Conservation (phyloP, 2,797 vertebrate species). For the Emys orbicularis region DNA sequence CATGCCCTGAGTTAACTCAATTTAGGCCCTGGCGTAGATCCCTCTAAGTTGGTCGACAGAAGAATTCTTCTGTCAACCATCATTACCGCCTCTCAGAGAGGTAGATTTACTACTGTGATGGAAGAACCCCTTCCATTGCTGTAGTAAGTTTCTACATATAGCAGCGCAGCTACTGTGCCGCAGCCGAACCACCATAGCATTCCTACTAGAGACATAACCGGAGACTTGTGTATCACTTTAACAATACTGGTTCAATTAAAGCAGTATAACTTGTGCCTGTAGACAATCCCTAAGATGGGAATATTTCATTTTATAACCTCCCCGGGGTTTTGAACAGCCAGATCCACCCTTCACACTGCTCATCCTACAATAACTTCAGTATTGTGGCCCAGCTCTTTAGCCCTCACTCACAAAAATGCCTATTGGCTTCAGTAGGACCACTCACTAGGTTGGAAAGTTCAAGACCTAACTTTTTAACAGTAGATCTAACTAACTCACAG, state of each 20-base stretch:
- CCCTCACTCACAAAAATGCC: background rate
- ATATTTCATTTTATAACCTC: background rate
- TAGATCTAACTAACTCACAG: background rate
- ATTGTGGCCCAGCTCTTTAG: background rate
- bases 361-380: background rate
- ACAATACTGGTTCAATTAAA: background rate
- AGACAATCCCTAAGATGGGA: background rate
- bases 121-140: background rate
- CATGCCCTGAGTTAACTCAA: no score
- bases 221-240: background rate
- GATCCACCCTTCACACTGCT: background rate
- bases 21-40: no score
- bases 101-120: background rate
- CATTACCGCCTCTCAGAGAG: background rate
- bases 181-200: background rate
- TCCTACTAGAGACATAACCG: background rate
- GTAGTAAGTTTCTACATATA: background rate
- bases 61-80: no score
- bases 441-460: background rate
- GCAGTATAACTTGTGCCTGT: background rate
- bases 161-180: background rate
- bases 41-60: background rate
- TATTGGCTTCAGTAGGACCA: background rate
- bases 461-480: rapidly evolving
- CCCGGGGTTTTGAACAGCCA: rapidly evolving